phyloP scores from a whole-genome alignment of 2,113 vertebrate species.

The Cinclus mexicanus region DNA sequence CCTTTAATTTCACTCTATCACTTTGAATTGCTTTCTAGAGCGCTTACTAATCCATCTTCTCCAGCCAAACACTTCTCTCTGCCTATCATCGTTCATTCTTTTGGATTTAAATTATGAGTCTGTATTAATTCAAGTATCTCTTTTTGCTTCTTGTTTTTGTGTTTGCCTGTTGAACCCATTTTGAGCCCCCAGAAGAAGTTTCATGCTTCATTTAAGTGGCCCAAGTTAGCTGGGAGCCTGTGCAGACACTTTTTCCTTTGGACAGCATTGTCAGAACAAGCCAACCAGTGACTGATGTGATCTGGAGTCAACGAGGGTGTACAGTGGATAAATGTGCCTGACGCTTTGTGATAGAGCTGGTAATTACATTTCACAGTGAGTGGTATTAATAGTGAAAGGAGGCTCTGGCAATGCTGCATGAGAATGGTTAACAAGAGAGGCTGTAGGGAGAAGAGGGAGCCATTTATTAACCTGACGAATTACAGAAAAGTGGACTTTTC shows the following conservation, averaged over 20 bases:
- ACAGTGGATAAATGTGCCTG: slow-evolving; percentile 74
- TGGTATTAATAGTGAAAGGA: slow-evolving; percentile 76
- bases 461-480: slow-evolving; percentile 70
- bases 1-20: slow-evolving; percentile 40
- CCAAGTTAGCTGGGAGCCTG: background rate
- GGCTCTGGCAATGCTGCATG: slow-evolving; percentile 21
- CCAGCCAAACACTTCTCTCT: slow-evolving; percentile 18
- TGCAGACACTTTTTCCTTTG: background rate
- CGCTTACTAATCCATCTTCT: slow-evolving; percentile 16
- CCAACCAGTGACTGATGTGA: slow-evolving; percentile 57
- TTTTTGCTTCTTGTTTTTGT: background rate
- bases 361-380: slow-evolving; percentile 78
- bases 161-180: background rate
- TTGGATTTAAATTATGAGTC: background rate
- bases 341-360: slow-evolving; percentile 70
- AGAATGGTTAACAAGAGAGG: slow-evolving; percentile 43
- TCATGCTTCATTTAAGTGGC: background rate
- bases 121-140: background rate
- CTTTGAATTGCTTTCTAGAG: slow-evolving; percentile 26
- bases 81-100: background rate
- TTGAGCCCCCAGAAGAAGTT: background rate
- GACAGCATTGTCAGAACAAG: slow-evolving; percentile 50
- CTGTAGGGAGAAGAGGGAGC: slow-evolving; percentile 55
- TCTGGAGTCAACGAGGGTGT: slow-evolving; percentile 64
- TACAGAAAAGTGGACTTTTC: slow-evolving; percentile 54